These are phyloP conservation scores for Diloba caeruleocephala DNA, from an alignment of 2,888 invertebrate genomes.

Conservation along the genomic window DNA sequence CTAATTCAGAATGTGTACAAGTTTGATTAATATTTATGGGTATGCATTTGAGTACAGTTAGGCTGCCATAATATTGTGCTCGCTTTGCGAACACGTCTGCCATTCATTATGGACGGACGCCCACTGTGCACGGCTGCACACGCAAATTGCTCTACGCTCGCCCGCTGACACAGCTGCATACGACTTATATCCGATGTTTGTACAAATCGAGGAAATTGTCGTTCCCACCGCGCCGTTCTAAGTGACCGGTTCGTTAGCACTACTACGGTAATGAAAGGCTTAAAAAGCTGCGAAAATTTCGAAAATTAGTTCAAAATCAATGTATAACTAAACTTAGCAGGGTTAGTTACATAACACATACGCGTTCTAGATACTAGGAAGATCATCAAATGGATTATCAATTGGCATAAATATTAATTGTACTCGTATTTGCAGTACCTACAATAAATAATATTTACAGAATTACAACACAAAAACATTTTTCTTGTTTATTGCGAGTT, in stretches of 20 bases:
- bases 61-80: constrained; percentile 67
- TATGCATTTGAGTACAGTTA: constrained; percentile 56
- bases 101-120: constrained; percentile 80
- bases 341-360: too few species aligned
- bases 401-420: too few species aligned
- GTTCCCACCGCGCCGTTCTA: constrained; percentile 59
- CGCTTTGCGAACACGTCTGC: constrained; percentile 72
- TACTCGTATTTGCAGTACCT: too few species aligned
- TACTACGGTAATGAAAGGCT: constrained; percentile 59
- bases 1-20: constrained; percentile 20
- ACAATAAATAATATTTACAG: too few species aligned
- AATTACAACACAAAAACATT: too few species aligned
- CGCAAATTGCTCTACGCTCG: constrained; percentile 80
- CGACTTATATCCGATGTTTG: constrained; percentile 64
- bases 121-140: constrained; percentile 84
- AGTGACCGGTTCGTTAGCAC: constrained; percentile 67
- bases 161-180: constrained; percentile 79
- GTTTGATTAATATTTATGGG: constrained; percentile 44
- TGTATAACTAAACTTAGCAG: not conserved
- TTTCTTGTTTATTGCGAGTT: too few species aligned
- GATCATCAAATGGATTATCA: too few species aligned
- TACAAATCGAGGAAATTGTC: constrained; percentile 71
- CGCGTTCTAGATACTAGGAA: too few species aligned
- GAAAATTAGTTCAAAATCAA: constrained; percentile 14
- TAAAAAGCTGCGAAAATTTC: constrained; percentile 47